Base-by-base conservation (phyloP, 2,888 invertebrate genomes). In the Linyphia triangularis region DNA sequence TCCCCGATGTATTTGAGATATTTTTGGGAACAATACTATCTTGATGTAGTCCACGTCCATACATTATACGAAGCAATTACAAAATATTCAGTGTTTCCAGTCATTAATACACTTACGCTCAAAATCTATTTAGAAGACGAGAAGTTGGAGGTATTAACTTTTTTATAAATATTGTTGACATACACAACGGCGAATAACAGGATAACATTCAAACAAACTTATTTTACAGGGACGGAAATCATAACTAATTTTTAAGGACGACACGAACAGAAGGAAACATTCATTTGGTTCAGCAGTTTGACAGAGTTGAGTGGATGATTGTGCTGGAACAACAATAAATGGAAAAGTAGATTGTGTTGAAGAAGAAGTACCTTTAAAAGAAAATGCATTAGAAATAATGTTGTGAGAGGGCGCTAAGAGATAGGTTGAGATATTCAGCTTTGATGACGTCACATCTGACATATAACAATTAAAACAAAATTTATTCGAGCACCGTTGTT, bases 221-320 rank as follows among this genome's bases (percentile, higher is more conserved):
- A 67, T 67, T 33, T 67, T 67, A 33, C 30, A 67, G 33, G 22
- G 33, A 67, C 67, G 67, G 33, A 67, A 33, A 67, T 67, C 33
- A 67, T 33, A 67, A 67, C 67, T 67, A 67, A 67, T 67, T 67
- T 67, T 67, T 67, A 67, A 67, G 67, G 67, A 67, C 67, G 33
- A 67, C 67, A 67, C 67, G 67, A 67, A 67, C 67, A 67, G 67
- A 67, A 67, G 67, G 67, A 67, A 67, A 67, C 33, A 67, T 22
- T 33, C 67, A 67, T 33, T 67, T 33, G 33, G 67, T 19, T 67
- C 67, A 33, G 67, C 28, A 51, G 13, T 67, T 67, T 67, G 67
- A 33, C 67, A 67, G 67, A 67, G 67, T 67, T 33, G 67, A 67
- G 67, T 67, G 67, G 33, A 67, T 67, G 51, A n/a, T 13, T 51